phyloP scores from a whole-genome alignment of 2,888 invertebrate genomes.

The Acrocyrtus sp. region DNA sequence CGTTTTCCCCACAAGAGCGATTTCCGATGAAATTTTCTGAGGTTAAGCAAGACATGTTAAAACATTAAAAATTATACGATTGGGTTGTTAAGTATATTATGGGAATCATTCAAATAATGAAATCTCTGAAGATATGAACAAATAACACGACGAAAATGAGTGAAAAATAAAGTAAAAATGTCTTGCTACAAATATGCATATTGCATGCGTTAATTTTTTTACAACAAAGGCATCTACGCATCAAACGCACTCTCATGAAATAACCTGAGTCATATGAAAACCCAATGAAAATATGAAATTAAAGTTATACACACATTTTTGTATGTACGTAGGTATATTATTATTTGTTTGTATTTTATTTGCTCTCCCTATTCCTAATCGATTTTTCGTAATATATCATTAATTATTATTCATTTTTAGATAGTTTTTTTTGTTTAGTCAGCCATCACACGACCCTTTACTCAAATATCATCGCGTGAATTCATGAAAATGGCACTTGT shows the following conservation, averaged over 20 bases:
- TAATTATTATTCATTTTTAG: background rate
- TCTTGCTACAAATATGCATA: slow-evolving; percentile 40
- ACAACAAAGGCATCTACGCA: too few species aligned
- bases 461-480: background rate
- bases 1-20: background rate
- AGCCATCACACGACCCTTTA: slow-evolving; percentile 29
- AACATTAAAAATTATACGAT: background rate
- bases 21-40: background rate
- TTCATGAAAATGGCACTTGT: slow-evolving; percentile 40
- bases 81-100: background rate
- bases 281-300: too few species aligned
- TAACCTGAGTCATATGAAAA: too few species aligned
- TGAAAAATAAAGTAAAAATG: slow-evolving; percentile 25
- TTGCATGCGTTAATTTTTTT: background rate
- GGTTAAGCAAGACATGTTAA: slow-evolving; percentile 1
- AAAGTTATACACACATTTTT: too few species aligned
- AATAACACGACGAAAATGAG: slow-evolving; percentile 16
- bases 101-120: too few species aligned
- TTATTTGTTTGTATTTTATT: too few species aligned
- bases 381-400: background rate
- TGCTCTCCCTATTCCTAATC: background rate
- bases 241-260: too few species aligned
- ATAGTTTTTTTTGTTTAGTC: too few species aligned
- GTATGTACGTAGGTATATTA: too few species aligned
- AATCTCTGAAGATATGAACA: slow-evolving; percentile 37